Evolutionary conservation across 2,113 vertebrate genomes (phyloP).

Genomic region (Osmerus eperlanus): DNA sequence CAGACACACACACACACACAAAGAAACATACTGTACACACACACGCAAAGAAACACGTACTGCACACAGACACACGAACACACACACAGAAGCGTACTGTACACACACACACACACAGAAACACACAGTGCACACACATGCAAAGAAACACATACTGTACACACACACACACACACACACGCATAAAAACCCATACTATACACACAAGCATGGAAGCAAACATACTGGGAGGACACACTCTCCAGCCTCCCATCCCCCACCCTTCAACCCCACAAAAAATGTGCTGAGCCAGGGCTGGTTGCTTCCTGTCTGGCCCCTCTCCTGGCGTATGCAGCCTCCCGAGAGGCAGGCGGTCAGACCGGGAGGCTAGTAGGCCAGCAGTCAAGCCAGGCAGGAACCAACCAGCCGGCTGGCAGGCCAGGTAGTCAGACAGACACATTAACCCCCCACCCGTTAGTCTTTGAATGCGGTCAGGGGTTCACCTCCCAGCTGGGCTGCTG

Average conservation of each 20-base stretch:
- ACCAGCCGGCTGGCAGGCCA: too few relatives aligned
- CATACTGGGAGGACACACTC: too few relatives aligned
- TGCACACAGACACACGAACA: conserved; percentile 35
- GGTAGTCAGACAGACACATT: background rate
- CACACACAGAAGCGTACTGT: background rate
- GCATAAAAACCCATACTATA: background rate
- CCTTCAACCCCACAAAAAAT: too few relatives aligned
- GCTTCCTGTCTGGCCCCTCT: too few relatives aligned
- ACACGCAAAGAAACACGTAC: background rate
- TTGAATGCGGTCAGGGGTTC: conserved; percentile 27
- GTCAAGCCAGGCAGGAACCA: conserved; percentile 1
- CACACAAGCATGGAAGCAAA: background rate
- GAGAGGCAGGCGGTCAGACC: conserved; percentile 28
- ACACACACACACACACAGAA: conserved; percentile 2
- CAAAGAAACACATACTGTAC: background rate
- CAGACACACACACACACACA: conserved; percentile 18
- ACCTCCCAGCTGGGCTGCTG: too few relatives aligned
- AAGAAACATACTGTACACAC: background rate
- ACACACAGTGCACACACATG: background rate
- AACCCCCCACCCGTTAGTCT: conserved; percentile 24
- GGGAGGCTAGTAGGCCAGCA: too few relatives aligned
- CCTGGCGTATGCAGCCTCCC: conserved; percentile 6
- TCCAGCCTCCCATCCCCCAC: too few relatives aligned
- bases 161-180: conserved; percentile 9
- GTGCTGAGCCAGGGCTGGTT: too few relatives aligned